Evolutionary conservation across 2,888 invertebrate genomes (phyloP).

Genomic region (Apamea crenata): DNA sequence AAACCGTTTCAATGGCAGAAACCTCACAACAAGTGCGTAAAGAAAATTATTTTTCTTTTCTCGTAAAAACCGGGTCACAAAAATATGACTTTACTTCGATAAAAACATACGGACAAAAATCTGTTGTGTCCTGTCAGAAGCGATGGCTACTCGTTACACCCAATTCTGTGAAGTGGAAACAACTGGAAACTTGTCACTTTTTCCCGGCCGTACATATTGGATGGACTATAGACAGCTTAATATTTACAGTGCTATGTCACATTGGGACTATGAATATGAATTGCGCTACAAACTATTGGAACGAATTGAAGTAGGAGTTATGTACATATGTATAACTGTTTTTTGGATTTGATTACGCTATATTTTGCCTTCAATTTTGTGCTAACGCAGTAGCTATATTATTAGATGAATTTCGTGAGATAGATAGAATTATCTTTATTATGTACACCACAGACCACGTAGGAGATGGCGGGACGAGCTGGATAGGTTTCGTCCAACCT

Average conservation of each 20-base stretch:
- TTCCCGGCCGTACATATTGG: conserved; percentile 42
- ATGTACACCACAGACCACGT: neutral
- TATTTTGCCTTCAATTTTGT: neutral
- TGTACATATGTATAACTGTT: neutral
- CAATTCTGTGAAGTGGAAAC: conserved; percentile 30
- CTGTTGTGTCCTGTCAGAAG: conserved; percentile 22
- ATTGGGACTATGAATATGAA: conserved; percentile 38
- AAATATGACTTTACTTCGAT: neutral
- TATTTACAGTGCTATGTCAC: conserved; percentile 44
- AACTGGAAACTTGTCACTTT: conserved; percentile 38
- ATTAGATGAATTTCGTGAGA: neutral
- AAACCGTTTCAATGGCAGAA: neutral
- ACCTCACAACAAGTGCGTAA: neutral
- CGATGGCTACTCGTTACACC: conserved; percentile 29
- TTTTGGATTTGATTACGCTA: neutral
- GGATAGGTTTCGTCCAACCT: too few species aligned
- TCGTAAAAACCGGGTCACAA: neutral
- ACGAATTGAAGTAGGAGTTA: neutral
- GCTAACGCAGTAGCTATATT: neutral
- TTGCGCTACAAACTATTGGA: neutral
- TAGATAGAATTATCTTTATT: neutral
- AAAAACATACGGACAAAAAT: conserved; percentile 14
- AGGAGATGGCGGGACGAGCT: too few species aligned
- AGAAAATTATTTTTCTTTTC: too few species aligned
- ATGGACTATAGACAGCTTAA: conserved; percentile 33